Conservation (phyloP, 2,888 invertebrate genomes). For the Oxyteleia sp. region DNA sequence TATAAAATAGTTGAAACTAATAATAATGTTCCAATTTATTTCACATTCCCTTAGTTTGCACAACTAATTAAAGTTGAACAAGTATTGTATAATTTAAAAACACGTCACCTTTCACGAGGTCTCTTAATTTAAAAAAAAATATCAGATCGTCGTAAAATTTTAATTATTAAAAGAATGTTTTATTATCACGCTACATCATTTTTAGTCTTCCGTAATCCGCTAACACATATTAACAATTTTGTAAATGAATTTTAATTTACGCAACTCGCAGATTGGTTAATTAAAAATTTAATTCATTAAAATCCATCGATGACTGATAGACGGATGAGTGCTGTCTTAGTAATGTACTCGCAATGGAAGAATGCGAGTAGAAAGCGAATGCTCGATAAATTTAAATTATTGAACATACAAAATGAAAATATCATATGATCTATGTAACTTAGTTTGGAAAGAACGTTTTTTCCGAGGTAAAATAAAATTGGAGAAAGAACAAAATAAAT, state of each 20-base stretch:
- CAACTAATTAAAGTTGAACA: not conserved
- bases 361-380: not conserved
- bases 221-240: not conserved
- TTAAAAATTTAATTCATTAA: not conserved
- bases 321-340: too few relatives aligned
- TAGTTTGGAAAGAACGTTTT: constrained; percentile 48
- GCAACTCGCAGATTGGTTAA: not conserved
- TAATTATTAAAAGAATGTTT: constrained; percentile 10
- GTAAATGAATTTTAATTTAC: not conserved
- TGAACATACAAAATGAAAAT: constrained; percentile 58
- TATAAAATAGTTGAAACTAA: not conserved
- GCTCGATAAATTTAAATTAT: constrained; percentile 32
- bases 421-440: constrained; percentile 61
- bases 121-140: constrained; percentile 1
- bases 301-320: too few relatives aligned
- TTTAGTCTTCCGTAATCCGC: not conserved
- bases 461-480: constrained; percentile 52
- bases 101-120: not conserved
- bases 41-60: not conserved
- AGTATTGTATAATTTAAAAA: not conserved
- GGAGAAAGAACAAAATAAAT: constrained; percentile 55
- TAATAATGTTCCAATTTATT: not conserved
- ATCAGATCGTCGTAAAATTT: not conserved
- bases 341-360: too few relatives aligned
- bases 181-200: not conserved